Base-by-base conservation (phyloP, 2,888 invertebrate species). In the Lasioglossum zephyrum region DNA sequence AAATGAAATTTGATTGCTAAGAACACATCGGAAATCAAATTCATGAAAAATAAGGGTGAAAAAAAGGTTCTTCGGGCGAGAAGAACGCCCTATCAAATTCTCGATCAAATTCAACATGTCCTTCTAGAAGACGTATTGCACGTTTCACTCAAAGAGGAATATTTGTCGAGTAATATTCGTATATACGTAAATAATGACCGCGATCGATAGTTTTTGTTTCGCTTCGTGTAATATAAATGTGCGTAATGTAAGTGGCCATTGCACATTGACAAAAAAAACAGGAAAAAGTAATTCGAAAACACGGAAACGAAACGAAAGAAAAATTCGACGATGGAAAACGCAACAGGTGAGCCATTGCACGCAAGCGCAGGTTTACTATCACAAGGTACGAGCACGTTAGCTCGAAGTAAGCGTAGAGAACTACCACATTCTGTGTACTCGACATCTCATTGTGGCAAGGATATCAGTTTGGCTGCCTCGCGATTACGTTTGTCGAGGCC, bases 401-500 rank as follows among this genome's bases (percentile, higher is more conserved):
- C 84, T 78, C 84, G 77, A 74, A 63, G 66, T 81, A 76, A 82
- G 70, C 81, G 60, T 82, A 86, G 63, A 81, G 80, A 60, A 77
- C 76, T 75, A 66, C 81, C 80, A 78, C 75, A 60, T 79, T 78
- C 36, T 69, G 69, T 69, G 77, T 73, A 78, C 77, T 84, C 76
- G 66, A 63, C 72, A 47, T 60, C 63, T 63, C 57, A 36, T 70
- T 81, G 72, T 81, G 72, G 77, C 41, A 82, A 74, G 36, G 69
- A 83, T 83, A 85, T 82, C 83, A 84, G 81, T 88, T 82, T 70
- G 82, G 79, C 77, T 36, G 84, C 88, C 82, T 79, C 86, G 31
- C 6, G 70, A 69, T 83, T 74, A 73, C n/a, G 31, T 81, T 47
- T 60, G 44, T 81, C 57, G 79, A 87, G 73, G 77, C 78, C 72